Evolutionary conservation across 2,797 vertebrate genomes (phyloP), one percentile per base, ranked within the genome.

Genomic region (Coilia nasus): DNA sequence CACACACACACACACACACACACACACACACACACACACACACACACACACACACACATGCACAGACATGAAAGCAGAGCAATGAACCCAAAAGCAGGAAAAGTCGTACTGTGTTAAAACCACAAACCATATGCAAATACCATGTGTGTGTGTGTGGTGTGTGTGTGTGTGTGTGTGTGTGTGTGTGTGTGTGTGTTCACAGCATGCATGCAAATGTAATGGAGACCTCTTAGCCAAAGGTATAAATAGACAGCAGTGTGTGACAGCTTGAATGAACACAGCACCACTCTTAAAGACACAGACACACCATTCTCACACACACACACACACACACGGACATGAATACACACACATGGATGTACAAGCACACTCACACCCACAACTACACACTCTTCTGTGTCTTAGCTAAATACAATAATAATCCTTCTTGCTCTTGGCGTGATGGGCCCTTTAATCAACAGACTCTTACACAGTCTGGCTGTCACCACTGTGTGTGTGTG

Each of bases 241-340:
- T 92, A 91, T 90, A 91, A 90, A 92, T 92, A 91, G 89, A 88
- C 62, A 67, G 14, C 84, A 85, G 82, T 57, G 83, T 89, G 88
- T 75, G 83, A 67, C 86, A 60, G 89, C 80, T 87, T 90, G 86
- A 86, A 90, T 90, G 88, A 90, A 87, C 83, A 84, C 31, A 14
- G 62, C 71, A 3, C 81, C 56, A 9, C 82, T 90, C 88, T 90
- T 90, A 90, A 90, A 92, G 88, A 21, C 56, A 88, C 89, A 89
- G 67, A 12, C 83, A 25, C 31, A 0, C 47, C 56, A 57, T 47
- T 41, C 81, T 81, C 62, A 67, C 62, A 62, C n/a, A 62, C 60
- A 62, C 60, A 62, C 60, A 25, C 0, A 1, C n/a, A 62, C n/a
- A 62, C 60, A 62, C 5, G 19, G 7, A 62, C 60, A 62, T 17